These are phyloP conservation scores for Channa maculata DNA, from an alignment of 2,113 vertebrate species.

Conservation along the genomic window DNA sequence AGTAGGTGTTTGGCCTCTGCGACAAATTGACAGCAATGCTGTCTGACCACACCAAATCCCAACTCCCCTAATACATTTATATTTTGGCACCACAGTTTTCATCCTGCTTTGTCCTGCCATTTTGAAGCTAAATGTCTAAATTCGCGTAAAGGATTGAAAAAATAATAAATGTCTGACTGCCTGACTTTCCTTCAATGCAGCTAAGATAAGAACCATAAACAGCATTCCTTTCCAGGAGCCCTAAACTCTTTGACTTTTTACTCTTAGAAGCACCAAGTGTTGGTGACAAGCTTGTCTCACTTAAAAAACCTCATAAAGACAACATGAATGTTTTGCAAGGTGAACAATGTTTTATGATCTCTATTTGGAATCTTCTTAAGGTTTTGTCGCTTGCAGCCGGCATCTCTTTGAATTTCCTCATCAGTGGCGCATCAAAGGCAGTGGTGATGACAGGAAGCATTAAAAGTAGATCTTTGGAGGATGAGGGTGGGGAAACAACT, in stretches of 20 bases:
- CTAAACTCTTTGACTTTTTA: slow-evolving; percentile 8
- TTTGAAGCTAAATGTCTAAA: too few relatives aligned
- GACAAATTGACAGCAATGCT: too few relatives aligned
- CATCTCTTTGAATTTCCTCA: slow-evolving; percentile 51
- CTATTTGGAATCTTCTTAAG: slow-evolving; percentile 34
- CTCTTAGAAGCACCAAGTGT: slow-evolving; percentile 5
- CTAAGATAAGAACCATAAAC: too few relatives aligned
- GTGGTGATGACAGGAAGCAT: slow-evolving; percentile 24
- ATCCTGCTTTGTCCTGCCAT: too few relatives aligned
- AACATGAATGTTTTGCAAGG: slow-evolving; percentile 17
- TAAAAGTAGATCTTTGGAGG: slow-evolving; percentile 38
- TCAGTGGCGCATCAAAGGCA: slow-evolving; percentile 48
- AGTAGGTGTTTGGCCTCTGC: too few relatives aligned
- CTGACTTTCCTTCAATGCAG: too few relatives aligned
- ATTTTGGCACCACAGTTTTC: too few relatives aligned
- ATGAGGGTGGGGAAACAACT: background rate
- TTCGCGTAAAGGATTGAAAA: too few relatives aligned
- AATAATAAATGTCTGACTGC: too few relatives aligned
- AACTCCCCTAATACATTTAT: too few relatives aligned
- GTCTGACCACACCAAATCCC: too few relatives aligned
- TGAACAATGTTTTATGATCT: slow-evolving; percentile 39
- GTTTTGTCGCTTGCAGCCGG: slow-evolving; percentile 37
- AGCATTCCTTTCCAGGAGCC: background rate
- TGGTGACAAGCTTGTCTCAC: slow-evolving; percentile 21
- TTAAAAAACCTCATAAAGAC: slow-evolving; percentile 12